These are phyloP conservation scores for Acromyrmex echinatior DNA, from an alignment of 1,140 invertebrate species.

Conservation along the genomic window DNA sequence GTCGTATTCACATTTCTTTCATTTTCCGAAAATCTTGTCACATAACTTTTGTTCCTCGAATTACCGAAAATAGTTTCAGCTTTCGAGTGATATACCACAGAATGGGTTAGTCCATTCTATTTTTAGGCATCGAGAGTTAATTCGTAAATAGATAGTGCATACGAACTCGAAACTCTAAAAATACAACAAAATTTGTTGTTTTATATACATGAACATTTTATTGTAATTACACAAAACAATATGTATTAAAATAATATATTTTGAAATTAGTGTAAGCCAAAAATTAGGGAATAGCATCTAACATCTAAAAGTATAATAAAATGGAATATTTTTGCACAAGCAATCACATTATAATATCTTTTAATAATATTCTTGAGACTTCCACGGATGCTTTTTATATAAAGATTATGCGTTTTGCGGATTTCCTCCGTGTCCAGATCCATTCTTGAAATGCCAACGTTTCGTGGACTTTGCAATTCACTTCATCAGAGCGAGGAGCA, in stretches of 20 bases:
- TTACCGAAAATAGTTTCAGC: conserved; percentile 16
- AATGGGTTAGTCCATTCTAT: conserved; percentile 28
- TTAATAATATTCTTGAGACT: no score
- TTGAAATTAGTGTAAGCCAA: background rate
- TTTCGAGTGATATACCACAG: background rate
- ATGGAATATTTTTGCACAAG: background rate
- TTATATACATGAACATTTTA: background rate
- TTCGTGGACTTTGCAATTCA: no score
- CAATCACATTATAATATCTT: background rate
- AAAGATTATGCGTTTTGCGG: no score
- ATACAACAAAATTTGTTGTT: background rate
- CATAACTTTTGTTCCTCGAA: conserved; percentile 28
- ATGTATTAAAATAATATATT: background rate
- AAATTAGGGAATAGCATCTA: background rate
- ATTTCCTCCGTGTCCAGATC: no score
- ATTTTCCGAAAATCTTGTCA: conserved; percentile 41
- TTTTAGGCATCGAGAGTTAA: conserved; percentile 10
- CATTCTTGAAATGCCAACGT: no score
- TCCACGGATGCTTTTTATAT: no score
- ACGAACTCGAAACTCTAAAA: background rate
- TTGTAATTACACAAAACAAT: background rate
- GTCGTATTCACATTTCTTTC: background rate
- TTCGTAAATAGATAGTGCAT: conserved; percentile 33
- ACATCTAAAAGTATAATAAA: background rate
- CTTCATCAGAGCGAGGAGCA: no score